A percentile compares a stretch with the other conserved stretches of the same genome.
phyloP scores from a whole-genome alignment of 1,140 invertebrate species.

The Eriocheir sinensis region DNA sequence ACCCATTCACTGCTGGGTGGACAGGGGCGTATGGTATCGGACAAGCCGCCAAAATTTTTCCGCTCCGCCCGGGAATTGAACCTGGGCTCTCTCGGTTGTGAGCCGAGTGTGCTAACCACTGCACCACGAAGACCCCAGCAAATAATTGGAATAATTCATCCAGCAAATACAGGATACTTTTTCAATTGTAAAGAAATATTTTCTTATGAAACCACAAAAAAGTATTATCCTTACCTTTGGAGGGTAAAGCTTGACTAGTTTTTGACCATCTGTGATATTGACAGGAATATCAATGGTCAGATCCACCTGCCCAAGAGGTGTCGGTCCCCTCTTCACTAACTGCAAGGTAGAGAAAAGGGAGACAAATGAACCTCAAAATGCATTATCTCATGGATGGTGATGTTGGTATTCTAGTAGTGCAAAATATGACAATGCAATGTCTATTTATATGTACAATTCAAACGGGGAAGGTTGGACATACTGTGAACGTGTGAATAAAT shows the following conservation, averaged over 20 bases:
- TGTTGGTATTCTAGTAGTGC: too few relatives aligned
- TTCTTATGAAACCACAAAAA: background rate
- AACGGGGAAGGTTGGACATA: slow-evolving; percentile 40
- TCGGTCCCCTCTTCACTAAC: slow-evolving; percentile 52
- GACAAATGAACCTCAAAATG: background rate
- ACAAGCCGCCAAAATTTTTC: too few relatives aligned
- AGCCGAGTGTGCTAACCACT: too few relatives aligned
- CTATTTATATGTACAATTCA: background rate
- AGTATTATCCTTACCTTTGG: slow-evolving; percentile 18
- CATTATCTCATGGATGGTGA: background rate
- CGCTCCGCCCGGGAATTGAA: too few relatives aligned
- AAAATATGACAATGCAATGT: background rate
- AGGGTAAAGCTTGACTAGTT: slow-evolving; percentile 47
- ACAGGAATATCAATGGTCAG: slow-evolving; percentile 56
- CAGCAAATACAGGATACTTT: background rate
- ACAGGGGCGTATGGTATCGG: too few relatives aligned
- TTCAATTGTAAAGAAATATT: background rate
- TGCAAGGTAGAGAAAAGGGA: slow-evolving; percentile 1
- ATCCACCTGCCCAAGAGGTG: slow-evolving; percentile 53
- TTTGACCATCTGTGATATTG: slow-evolving; percentile 39
- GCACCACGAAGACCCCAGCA: too few relatives aligned
- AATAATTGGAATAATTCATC: too few relatives aligned
- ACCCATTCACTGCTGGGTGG: too few relatives aligned
- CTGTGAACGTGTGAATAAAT: slow-evolving; percentile 6
- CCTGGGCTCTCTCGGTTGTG: too few relatives aligned